Evolutionary conservation across 2,113 vertebrate species (phyloP).

Genomic region (Cisticola juncidis): DNA sequence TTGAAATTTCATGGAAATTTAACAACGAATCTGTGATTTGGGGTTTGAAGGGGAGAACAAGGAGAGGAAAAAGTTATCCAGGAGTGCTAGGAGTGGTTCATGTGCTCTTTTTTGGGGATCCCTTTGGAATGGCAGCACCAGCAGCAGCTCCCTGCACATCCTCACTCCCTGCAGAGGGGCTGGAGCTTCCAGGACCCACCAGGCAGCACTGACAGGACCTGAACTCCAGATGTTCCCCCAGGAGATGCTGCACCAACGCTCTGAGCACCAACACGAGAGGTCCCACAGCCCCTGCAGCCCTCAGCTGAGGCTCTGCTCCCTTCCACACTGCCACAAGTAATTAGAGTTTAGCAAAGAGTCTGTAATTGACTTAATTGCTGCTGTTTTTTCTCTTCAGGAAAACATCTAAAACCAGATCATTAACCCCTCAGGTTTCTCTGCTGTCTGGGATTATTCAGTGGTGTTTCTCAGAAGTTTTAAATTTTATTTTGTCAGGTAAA

Average conservation of each 20-base stretch:
- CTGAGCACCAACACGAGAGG: neutral
- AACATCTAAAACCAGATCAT: neutral
- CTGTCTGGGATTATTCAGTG: neutral
- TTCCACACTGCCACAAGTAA: neutral
- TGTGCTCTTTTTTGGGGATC: neutral
- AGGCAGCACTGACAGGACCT: neutral
- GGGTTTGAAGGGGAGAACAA: neutral
- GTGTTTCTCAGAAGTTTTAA: neutral
- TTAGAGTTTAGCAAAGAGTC: neutral
- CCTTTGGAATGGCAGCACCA: neutral
- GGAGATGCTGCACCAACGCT: neutral
- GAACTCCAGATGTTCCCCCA: neutral
- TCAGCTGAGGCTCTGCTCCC: neutral
- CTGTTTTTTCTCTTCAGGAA: conserved; percentile 6
- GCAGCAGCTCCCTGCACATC: neutral
- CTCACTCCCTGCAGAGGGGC: neutral
- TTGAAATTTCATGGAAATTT: neutral
- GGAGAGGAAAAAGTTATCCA: neutral
- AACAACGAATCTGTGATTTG: neutral
- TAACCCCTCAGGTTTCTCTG: neutral
- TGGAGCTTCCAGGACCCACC: neutral
- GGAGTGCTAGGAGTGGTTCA: neutral
- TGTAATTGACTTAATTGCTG: conserved; percentile 15
- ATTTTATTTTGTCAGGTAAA: neutral
- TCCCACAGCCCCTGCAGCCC: neutral